These are phyloP conservation scores for Heteronetta atricapilla DNA, from an alignment of 2,113 vertebrate genomes.

Conservation along the genomic window DNA sequence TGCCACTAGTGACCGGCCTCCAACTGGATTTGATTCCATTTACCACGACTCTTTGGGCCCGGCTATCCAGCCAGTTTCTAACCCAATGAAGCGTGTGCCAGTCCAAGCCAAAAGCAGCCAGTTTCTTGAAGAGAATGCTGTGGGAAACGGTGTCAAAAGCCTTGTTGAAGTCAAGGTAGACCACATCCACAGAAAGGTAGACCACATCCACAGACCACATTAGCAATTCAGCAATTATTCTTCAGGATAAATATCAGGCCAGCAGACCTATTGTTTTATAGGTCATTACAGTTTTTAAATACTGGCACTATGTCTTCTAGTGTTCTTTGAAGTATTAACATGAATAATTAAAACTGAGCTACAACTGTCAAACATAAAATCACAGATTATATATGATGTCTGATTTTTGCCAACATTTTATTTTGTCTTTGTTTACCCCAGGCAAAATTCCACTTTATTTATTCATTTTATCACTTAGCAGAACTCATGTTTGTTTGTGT, in stretches of 20 bases:
- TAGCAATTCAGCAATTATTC: not conserved
- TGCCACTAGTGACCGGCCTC: no score
- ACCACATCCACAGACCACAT: no score
- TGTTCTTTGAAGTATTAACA: not conserved
- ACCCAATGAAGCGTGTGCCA: no score
- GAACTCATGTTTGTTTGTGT: not conserved
- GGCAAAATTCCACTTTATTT: not conserved
- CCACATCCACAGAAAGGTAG: no score
- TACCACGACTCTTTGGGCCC: no score
- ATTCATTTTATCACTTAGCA: not conserved
- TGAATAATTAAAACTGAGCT: conserved; percentile 1
- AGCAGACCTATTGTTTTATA: not conserved
- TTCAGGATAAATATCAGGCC: not conserved
- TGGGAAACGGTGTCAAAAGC: no score
- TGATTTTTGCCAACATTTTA: not conserved
- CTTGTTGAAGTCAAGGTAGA: no score
- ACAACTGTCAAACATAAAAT: not conserved
- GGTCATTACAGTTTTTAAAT: not conserved
- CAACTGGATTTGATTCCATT: no score
- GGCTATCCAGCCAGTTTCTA: no score
- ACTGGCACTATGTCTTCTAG: not conserved
- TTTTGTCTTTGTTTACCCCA: not conserved
- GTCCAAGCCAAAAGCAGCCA: no score
- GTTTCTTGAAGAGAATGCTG: no score
- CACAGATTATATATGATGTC: not conserved